Conservation (phyloP, 2,888 invertebrate genomes). For the Lepidocyrtinus sp. region DNA sequence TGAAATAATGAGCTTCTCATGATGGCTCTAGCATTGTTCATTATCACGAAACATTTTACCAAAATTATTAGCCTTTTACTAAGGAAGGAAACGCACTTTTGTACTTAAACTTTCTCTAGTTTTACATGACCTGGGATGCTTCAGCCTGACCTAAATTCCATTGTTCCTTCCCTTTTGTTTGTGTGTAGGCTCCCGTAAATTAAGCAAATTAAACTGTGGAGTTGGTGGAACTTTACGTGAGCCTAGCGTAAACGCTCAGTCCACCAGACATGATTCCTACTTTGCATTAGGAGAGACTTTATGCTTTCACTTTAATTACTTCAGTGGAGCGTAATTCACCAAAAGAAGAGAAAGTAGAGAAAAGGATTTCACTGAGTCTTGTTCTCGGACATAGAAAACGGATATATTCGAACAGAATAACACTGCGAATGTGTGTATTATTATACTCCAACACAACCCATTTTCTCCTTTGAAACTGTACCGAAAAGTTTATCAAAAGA, state of each 20-base stretch:
- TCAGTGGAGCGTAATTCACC: neutral
- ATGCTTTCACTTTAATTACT: constrained; percentile 22
- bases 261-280: neutral
- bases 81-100: neutral
- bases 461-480: neutral
- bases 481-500: neutral
- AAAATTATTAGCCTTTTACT: neutral
- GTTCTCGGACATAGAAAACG: neutral
- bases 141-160: constrained; percentile 8
- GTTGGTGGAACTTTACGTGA: neutral
- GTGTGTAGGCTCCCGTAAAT: constrained; percentile 22
- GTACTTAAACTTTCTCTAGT: neutral
- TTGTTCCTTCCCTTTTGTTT: neutral
- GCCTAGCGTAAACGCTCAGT: neutral
- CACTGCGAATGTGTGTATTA: no score
- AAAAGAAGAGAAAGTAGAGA: no score
- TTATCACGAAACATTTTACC: neutral
- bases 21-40: neutral
- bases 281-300: neutral
- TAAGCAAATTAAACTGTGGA: constrained; percentile 33
- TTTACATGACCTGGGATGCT: neutral
- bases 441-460: no score
- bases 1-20: neutral
- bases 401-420: neutral
- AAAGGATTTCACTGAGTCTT: neutral